Evolutionary conservation across 2,888 invertebrate species (phyloP), one percentile per base, ranked within the genome.

Genomic region (Nymphalis urticae): DNA sequence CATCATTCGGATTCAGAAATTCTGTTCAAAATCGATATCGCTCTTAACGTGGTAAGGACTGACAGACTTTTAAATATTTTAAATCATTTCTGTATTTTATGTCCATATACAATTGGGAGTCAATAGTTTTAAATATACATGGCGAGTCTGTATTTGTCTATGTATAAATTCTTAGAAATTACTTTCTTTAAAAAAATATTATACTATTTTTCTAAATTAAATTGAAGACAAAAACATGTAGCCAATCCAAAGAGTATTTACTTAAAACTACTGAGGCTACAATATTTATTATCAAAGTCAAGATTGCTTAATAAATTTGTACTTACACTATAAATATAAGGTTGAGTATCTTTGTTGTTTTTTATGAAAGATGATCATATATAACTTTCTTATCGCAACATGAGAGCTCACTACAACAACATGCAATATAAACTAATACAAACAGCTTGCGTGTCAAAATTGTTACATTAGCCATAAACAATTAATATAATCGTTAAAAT

Each of bases 301-400:
- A 27, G 27, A 54, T 56, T 27, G 17, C 27, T 32, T 17, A 8
- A 54, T 27, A 16, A 16, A 24, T 3, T 21, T 51, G 21, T 21
- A 51, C 19, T 27, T 16, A 27, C 54, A 56, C 32, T 32, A 56
- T 32, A n/a, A 56, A 27, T 56, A 56, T n/a, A 56, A 32, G 27
- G 32, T 5, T n/a, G 10, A 51, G 19, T 51, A 10, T 51, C 7
- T 51, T 21, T 27, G 27, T 56, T 56, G 13, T 27, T 32, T 32
- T 27, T 27, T 56, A 56, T 32, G 17, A 56, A 56, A 56, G 24
- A 54, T 27, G 54, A 27, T 54, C 13, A 56, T 56, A 56, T 56
- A 62, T 71, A 69, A 71, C 75, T 74, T 74, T 74, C 73, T 73
- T 69, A 69, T 71, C 62, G 65, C 51, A 65, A 66, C 60, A 53